Percentiles rank a stretch among this genome's conserved stretches.
These are phyloP conservation scores for Porites cylindrica DNA, from an alignment of 92 coral and sea anemone species.

Conservation along the genomic window DNA sequence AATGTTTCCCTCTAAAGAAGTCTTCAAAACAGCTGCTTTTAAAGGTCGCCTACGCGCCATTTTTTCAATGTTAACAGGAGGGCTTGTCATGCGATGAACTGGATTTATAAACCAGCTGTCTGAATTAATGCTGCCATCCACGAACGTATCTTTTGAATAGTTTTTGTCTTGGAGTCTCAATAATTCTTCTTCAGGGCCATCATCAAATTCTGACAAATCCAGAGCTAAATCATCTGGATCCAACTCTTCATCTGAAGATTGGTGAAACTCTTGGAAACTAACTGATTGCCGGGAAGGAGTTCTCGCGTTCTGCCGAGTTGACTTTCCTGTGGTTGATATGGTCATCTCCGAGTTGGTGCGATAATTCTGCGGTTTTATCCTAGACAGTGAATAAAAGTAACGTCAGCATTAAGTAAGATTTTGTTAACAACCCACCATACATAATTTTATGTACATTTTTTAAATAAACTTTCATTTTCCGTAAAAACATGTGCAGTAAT, in stretches of 20 bases:
- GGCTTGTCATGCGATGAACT: slow-evolving; percentile 71
- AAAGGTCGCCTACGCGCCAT: slow-evolving; percentile 80
- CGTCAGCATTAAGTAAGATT: too few species aligned
- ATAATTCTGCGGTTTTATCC: slow-evolving; percentile 82
- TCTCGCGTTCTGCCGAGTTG: slow-evolving; percentile 12
- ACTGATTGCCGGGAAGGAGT: slow-evolving; percentile 58
- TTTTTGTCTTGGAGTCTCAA: slow-evolving; percentile 65
- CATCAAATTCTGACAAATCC: slow-evolving; percentile 86
- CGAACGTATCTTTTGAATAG: slow-evolving; percentile 43
- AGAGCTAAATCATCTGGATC: slow-evolving; percentile 74
- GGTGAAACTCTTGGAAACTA: slow-evolving; percentile 55
- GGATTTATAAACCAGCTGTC: slow-evolving; percentile 90
- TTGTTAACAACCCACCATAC: too few species aligned
- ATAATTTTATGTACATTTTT: too few species aligned
- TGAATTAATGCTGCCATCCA: slow-evolving; percentile 61
- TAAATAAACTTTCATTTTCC: too few species aligned
- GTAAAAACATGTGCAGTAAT: too few species aligned
- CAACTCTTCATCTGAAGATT: slow-evolving; percentile 73
- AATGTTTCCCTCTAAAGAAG: slow-evolving; percentile 80
- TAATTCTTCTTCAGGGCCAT: slow-evolving; percentile 85
- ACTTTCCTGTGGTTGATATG: slow-evolving; percentile 49
- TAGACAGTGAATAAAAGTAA: slow-evolving; percentile 13
- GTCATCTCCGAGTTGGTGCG: slow-evolving; percentile 93
- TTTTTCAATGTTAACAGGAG: slow-evolving; percentile 71
- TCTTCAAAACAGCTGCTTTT: slow-evolving; percentile 85